phyloP scores from a whole-genome alignment of 92 coral and sea anemone species.

The Heliopora coerulea region DNA sequence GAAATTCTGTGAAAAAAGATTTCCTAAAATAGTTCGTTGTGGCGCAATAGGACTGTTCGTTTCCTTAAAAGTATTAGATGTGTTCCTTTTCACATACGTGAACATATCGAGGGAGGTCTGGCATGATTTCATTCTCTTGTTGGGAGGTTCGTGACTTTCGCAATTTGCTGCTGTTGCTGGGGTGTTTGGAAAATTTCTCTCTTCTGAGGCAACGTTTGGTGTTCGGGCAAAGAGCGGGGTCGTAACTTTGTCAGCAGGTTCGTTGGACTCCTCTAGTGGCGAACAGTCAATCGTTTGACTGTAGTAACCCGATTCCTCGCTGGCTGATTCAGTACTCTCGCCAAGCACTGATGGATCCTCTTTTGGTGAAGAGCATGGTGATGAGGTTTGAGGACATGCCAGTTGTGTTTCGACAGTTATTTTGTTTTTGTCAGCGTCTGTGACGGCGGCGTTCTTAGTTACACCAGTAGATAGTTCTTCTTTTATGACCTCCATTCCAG shows the following conservation, averaged over 20 bases:
- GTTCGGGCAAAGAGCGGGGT: not conserved
- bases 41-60: not conserved
- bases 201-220: not conserved
- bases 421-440: not conserved
- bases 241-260: not conserved
- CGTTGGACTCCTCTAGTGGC: not conserved
- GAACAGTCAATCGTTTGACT: conserved; percentile 5
- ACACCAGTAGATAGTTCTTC: not conserved
- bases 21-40: not conserved
- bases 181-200: not conserved
- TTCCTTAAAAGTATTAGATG: not conserved
- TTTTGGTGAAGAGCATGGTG: not conserved
- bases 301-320: conserved; percentile 18
- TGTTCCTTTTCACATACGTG: not conserved
- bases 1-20: not conserved
- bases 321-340: not conserved
- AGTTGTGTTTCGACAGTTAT: not conserved
- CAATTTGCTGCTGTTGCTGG: not conserved
- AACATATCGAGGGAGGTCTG: not conserved
- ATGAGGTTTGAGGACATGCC: not conserved
- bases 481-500: conserved; percentile 16
- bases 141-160: not conserved
- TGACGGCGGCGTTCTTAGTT: not conserved
- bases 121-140: not conserved
- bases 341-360: not conserved